Evolutionary conservation across 35 echinoderm and acorn worm species (phyloP).

Genomic region (Ophioderma brevispina): DNA sequence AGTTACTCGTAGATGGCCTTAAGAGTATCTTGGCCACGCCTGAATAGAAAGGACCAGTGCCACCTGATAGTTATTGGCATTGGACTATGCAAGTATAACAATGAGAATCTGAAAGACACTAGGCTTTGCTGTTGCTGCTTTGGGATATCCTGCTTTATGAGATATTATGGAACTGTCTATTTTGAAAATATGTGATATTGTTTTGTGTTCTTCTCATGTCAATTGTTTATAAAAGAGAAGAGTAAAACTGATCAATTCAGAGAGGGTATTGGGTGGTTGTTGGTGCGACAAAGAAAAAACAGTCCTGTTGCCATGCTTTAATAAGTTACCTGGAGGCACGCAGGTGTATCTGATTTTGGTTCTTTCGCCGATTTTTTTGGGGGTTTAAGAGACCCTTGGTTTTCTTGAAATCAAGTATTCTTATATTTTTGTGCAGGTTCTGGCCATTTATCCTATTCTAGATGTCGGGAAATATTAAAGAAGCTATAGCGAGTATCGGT

Average conservation of each 20-base stretch:
- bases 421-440: background rate
- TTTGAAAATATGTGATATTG: background rate
- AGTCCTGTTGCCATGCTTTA: slow-evolving; percentile 14
- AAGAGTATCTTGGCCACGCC: too few species aligned
- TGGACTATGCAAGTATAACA: background rate
- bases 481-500: background rate
- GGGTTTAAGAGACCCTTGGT: slow-evolving; percentile 5
- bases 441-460: slow-evolving; percentile 38
- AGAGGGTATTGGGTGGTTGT: slow-evolving; percentile 32
- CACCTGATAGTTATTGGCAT: background rate
- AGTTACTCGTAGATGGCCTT: slow-evolving; percentile 9
- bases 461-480: slow-evolving; percentile 49
- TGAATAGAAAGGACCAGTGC: slow-evolving; percentile 18
- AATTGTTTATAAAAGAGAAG: background rate
- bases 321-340: background rate
- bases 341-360: background rate
- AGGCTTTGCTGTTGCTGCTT: background rate
- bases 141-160: background rate
- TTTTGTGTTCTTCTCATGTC: background rate
- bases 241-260: slow-evolving; percentile 33
- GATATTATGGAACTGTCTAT: too few species aligned
- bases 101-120: background rate
- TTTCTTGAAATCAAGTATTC: background rate
- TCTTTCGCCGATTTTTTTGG: background rate
- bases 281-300: background rate